phyloP scores from a whole-genome alignment of 2,888 invertebrate species.

The Nesidiocoris tenuis region DNA sequence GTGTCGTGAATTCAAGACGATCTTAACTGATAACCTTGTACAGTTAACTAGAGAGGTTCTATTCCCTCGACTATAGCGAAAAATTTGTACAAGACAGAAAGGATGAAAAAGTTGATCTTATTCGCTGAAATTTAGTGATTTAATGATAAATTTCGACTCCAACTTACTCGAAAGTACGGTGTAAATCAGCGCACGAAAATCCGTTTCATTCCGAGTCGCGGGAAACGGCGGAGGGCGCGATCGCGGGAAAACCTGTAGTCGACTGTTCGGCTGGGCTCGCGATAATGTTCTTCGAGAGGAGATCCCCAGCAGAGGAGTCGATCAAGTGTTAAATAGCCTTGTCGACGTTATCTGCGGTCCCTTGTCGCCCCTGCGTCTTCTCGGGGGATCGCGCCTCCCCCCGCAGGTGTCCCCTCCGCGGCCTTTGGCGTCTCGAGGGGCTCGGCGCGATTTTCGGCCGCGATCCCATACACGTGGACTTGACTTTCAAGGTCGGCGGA shows the following conservation, averaged over 20 bases:
- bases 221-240: background rate
- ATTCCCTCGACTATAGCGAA: too few species aligned
- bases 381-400: background rate
- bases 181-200: too few species aligned
- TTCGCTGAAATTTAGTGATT: too few species aligned
- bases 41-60: too few species aligned
- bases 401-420: background rate
- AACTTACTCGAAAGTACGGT: too few species aligned
- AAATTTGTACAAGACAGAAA: too few species aligned
- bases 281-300: conserved; percentile 31
- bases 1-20: too few species aligned
- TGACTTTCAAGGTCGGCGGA: background rate
- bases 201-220: too few species aligned
- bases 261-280: conserved; percentile 19
- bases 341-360: conserved; percentile 38
- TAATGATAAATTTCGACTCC: too few species aligned
- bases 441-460: background rate
- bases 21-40: too few species aligned
- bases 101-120: too few species aligned
- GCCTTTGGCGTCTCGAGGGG: background rate
- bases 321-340: conserved; percentile 43
- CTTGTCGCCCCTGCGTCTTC: conserved; percentile 15
- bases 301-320: conserved; percentile 23
- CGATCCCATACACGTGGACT: background rate
- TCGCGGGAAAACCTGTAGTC: background rate